phyloP scores from a whole-genome alignment of 2,113 vertebrate species.

The Eublepharis macularius region DNA sequence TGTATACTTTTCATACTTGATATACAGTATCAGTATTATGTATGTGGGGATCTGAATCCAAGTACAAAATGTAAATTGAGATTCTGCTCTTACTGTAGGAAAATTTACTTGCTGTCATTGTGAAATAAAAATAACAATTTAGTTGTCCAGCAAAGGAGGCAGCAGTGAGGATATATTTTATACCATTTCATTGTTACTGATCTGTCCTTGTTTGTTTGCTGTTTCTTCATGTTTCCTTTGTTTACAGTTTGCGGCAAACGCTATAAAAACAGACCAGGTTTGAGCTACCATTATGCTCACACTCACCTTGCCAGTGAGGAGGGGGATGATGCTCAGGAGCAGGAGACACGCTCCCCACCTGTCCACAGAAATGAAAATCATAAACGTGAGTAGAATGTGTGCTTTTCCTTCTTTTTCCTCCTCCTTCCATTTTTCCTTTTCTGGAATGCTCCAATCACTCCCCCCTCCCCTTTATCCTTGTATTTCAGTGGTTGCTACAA shows the following conservation, averaged over 20 bases:
- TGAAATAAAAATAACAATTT: not conserved
- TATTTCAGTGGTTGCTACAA: constrained; percentile 12
- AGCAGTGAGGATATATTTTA: not conserved
- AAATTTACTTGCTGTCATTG: not conserved
- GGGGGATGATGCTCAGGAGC: constrained; percentile 84
- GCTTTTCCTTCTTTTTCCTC: not conserved
- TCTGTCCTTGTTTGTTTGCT: constrained; percentile 23
- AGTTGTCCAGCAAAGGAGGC: not conserved
- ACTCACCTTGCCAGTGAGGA: constrained; percentile 91
- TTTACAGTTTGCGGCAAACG: constrained; percentile 90
- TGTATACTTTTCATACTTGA: not conserved
- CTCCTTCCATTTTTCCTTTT: not conserved
- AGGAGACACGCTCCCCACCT: constrained; percentile 81
- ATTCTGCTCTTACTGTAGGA: too few species aligned
- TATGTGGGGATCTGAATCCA: not conserved
- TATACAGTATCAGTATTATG: not conserved
- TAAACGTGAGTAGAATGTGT: constrained; percentile 85
- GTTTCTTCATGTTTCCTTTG: constrained; percentile 51
- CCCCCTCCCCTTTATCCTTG: constrained; percentile 15
- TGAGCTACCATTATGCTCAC: constrained; percentile 96
- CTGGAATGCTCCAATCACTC: not conserved
- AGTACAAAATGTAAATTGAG: not conserved
- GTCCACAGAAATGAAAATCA: constrained; percentile 87
- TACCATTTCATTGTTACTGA: constrained; percentile 43
- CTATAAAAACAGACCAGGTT: constrained; percentile 95